Evolutionary conservation across 1,140 invertebrate genomes (phyloP), one percentile per base, ranked within the genome.

Genomic region (Triops cancriformis): DNA sequence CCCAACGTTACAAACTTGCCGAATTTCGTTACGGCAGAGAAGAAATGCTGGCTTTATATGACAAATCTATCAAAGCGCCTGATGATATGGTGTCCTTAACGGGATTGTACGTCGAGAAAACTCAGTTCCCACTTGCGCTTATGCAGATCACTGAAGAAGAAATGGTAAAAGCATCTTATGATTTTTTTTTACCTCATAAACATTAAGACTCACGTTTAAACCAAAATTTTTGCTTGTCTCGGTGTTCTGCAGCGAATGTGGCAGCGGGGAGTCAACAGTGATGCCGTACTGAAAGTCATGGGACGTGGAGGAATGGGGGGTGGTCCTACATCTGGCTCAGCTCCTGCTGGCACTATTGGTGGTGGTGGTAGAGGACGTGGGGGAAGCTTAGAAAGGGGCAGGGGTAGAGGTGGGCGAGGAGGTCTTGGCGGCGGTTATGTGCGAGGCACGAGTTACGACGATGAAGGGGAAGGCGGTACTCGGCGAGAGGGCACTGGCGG

Each of bases 31-130:
- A 95, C 81, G 93, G 93, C 37, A 86, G 93, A 80, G 94, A 96
- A 85, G 94, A 96, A 83, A 94, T 96, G 93, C 84, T 96, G 78
- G 92, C 92, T 72, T 83, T 95, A 42, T 95, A 90, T 82, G 89
- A 93, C 81, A 89, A 89, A 80, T 88, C 86, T 81, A 86, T 88
- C 76, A 87, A 88, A 81, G 86, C 91, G 76, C 92, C 92, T n/a
- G 87, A 89, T 78, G 88, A 88, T 76, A 85, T 94, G 73, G 83
- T 88, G 37, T 86, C 86, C 78, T 89, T 91, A 82, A 86, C 89
- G 79, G 86, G 88, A 73, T 85, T 96, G 12, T 91, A 89, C 82
- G 86, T 92, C 76, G 92, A 94, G 80, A 91, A 92, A 84, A 85
- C 89, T 81, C 91, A 93, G 83, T 86, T 88, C 80, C 94, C 94